These are phyloP conservation scores for Albula glossodonta DNA, from an alignment of 2,113 vertebrate genomes.

Conservation along the genomic window DNA sequence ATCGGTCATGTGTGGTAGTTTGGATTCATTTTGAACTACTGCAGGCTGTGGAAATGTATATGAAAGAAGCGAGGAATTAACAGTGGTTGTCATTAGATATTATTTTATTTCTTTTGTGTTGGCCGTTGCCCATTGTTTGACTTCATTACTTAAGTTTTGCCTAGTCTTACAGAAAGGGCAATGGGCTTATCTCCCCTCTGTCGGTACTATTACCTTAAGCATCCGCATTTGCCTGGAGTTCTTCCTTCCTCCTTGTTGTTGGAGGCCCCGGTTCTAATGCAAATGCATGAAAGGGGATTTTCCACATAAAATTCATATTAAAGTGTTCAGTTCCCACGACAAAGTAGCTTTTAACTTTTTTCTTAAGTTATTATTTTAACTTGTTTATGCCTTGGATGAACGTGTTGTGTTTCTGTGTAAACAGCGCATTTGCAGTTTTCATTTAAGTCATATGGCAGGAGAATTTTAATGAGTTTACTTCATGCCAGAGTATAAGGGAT, in stretches of 20 bases:
- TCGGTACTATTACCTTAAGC: constrained; percentile 9
- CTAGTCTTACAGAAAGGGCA: constrained; percentile 32
- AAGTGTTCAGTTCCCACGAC: neutral
- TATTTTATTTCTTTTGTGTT: neutral
- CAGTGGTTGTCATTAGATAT: neutral
- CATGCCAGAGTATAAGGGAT: too few species aligned
- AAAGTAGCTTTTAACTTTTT: neutral
- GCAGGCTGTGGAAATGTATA: neutral
- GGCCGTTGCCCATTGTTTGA: neutral
- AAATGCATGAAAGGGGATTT: constrained; percentile 42
- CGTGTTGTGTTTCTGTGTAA: too few species aligned
- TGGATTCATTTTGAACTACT: neutral
- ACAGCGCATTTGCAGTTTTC: too few species aligned
- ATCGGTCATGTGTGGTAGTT: neutral
- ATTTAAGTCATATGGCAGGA: too few species aligned
- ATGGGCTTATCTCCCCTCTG: constrained; percentile 26
- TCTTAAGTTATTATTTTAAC: neutral
- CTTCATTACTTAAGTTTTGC: constrained; percentile 16
- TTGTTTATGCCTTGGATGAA: too few species aligned
- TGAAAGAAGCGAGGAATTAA: neutral
- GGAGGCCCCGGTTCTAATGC: constrained; percentile 21
- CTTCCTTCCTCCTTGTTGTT: constrained; percentile 37
- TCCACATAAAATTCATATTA: neutral
- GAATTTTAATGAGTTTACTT: too few species aligned
- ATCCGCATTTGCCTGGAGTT: constrained; percentile 40